phyloP scores from a whole-genome alignment of 2,113 vertebrate genomes.

The Acrocephalus arundinaceus region DNA sequence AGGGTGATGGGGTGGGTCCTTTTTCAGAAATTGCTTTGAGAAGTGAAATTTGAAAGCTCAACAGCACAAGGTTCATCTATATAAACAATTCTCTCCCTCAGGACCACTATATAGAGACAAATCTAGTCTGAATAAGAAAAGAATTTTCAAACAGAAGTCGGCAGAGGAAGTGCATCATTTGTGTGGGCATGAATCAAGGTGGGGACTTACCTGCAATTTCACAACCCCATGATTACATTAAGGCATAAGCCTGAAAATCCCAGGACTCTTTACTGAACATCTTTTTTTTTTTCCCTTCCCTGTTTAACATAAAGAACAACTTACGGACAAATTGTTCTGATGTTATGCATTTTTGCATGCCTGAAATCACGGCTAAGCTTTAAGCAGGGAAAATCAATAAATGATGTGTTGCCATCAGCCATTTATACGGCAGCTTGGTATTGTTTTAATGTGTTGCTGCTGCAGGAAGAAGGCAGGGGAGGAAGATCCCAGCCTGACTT shows the following conservation, averaged over 20 bases:
- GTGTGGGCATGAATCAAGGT: neutral
- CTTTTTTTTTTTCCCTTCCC: neutral
- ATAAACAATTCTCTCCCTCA: neutral
- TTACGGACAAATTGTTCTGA: neutral
- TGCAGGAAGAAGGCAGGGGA: neutral
- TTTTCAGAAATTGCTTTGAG: neutral
- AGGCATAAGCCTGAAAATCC: neutral
- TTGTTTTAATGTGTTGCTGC: neutral
- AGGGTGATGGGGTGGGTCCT: neutral
- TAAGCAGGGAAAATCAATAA: conserved; percentile 25
- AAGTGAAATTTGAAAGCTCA: neutral
- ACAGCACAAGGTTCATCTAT: neutral
- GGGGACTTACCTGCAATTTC: neutral
- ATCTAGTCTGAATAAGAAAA: neutral
- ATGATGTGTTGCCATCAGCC: neutral
- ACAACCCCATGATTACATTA: neutral
- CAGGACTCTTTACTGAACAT: neutral
- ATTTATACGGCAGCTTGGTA: neutral
- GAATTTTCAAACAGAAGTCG: neutral
- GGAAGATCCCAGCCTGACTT: neutral
- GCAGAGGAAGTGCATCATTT: neutral
- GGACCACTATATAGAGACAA: neutral
- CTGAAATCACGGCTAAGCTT: neutral
- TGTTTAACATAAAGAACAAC: conserved; percentile 17
- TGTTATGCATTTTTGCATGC: neutral